phyloP scores from a whole-genome alignment of 1,140 invertebrate genomes.

The Physella acuta region DNA sequence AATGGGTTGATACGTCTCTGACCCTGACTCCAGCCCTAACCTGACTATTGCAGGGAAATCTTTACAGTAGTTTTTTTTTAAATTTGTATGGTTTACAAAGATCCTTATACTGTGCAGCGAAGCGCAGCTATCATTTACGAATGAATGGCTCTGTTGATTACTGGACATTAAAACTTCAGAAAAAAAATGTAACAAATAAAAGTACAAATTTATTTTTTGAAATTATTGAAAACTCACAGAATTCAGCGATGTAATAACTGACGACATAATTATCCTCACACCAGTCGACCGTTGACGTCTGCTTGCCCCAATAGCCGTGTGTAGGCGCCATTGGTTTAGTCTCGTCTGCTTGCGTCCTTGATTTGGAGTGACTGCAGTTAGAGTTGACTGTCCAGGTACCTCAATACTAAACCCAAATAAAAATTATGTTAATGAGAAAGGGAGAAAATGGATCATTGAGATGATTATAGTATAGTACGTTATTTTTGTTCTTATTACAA shows the following conservation, averaged over 20 bases:
- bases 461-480: no score
- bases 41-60: background rate
- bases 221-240: conserved; percentile 54
- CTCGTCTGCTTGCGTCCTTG: no score
- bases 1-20: no score
- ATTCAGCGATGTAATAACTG: conserved; percentile 60
- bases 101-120: background rate
- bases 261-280: conserved; percentile 64
- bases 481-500: no score
- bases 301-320: conserved; percentile 59
- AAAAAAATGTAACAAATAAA: background rate
- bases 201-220: background rate
- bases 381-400: no score
- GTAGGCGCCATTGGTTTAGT: conserved; percentile 38
- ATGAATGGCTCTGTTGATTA: background rate
- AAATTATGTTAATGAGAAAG: no score
- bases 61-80: background rate
- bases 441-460: no score
- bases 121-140: background rate
- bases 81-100: background rate
- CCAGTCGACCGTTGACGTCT: conserved; percentile 63
- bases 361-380: no score
- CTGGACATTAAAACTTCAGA: background rate
- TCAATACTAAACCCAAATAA: no score
- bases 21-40: no score